Base-by-base conservation (phyloP, 1,140 invertebrate species). In the Zaprionus camerounensis region DNA sequence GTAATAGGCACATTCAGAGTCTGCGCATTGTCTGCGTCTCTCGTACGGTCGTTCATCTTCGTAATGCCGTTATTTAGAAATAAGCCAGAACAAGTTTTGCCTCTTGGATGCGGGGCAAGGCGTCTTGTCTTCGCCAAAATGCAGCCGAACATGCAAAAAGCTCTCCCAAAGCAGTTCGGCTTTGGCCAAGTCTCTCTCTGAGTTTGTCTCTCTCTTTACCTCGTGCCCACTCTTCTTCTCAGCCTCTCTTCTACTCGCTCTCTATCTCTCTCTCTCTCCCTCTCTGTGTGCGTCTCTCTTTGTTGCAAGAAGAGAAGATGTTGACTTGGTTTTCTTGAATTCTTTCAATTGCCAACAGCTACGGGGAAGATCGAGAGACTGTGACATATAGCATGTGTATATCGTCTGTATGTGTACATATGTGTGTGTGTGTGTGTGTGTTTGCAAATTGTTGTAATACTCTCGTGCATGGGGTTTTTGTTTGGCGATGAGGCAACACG, bases 41-140 rank as follows among this genome's bases (percentile, higher is more conserved):
- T 80, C 76, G 68, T 86, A 71, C 73, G 85, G 81, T 85, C 85
- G 85, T 88, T 88, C 85, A 90, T 90, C 85, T 88, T 90, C 85
- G 81, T 69, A 85, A 90, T 88, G 85, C 85, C 85, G 85, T 88
- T 88, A 90, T 85, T 88, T 90, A 88, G 85, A 88, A 90, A 88
- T 71, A 79, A 77, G 85, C 71, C 81, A 88, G 81, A 90, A 90
- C 85, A 76, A 82, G 85, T 90, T 90, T 90, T 65, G 72, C 51
- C 70, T 31, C 24, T 70, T 78, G 68, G 51, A 20, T 20, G n/a
- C 13, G 31, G 13, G 38, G 17, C 49, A 56, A 68, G 70, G 84
- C 31, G 31, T 11, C 31, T 90, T 84, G 80, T 62, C 75, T 84
- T 88, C 71, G 78, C 85, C 76, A 77, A 85, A 87, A 90, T 81